Percentiles rank a stretch among this genome's conserved stretches.
Evolutionary conservation across 2,797 vertebrate genomes (phyloP).

Genomic region (Borostomias antarcticus): DNA sequence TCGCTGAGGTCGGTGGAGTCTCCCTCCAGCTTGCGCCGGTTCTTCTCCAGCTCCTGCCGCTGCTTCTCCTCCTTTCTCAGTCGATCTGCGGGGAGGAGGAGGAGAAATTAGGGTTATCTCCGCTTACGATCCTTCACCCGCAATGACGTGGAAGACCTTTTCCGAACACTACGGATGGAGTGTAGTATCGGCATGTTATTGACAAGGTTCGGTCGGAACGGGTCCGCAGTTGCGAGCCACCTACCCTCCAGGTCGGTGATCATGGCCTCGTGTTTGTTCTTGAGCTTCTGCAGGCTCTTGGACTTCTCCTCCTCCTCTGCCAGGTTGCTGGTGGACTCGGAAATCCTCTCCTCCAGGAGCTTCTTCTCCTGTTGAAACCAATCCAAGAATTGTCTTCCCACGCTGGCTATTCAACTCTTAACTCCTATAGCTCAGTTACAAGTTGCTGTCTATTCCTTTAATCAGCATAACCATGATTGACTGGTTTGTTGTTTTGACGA

Average conservation of each 20-base stretch:
- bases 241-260: constrained; percentile 93
- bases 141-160: too few relatives aligned
- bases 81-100: constrained; percentile 76
- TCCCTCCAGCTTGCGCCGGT: constrained; percentile 91
- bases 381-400: neutral
- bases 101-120: neutral
- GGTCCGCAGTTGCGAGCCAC: neutral
- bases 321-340: constrained; percentile 89
- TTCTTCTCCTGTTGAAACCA: constrained; percentile 86
- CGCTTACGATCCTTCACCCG: too few relatives aligned
- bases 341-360: constrained; percentile 87
- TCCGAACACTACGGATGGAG: too few relatives aligned
- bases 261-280: constrained; percentile 97
- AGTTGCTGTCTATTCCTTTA: too few relatives aligned
- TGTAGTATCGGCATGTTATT: too few relatives aligned
- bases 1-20: constrained; percentile 90
- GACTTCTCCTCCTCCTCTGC: constrained; percentile 97
- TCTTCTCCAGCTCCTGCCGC: constrained; percentile 95
- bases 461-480: neutral
- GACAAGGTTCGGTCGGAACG: neutral
- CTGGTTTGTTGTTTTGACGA: neutral
- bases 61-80: constrained; percentile 91
- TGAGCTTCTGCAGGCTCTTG: constrained; percentile 94
- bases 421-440: neutral
- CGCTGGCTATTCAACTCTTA: neutral